phyloP scores from a whole-genome alignment of 2,797 vertebrate species.

The Denticeps clupeoides region DNA sequence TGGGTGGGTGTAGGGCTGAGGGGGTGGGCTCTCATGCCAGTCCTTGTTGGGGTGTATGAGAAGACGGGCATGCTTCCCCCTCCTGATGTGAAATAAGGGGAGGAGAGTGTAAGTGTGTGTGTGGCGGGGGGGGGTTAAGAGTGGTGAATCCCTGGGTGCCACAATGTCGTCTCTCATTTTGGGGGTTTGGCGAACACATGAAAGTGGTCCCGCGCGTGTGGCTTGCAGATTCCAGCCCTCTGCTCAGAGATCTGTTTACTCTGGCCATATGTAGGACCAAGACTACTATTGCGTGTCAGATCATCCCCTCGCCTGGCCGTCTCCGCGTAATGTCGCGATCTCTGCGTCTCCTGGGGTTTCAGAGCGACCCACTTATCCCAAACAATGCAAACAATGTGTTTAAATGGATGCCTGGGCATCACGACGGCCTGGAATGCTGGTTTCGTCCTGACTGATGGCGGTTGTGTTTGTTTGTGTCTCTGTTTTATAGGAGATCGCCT shows the following conservation, averaged over 20 bases:
- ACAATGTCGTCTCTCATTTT: conserved; percentile 33
- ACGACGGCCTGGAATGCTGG: too few relatives aligned
- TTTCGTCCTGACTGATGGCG: too few relatives aligned
- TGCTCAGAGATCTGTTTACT: conserved; percentile 28
- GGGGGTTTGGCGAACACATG: conserved; percentile 39
- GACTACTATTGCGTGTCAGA: too few relatives aligned
- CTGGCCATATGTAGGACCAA: conserved; percentile 36
- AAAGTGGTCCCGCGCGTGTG: conserved; percentile 22
- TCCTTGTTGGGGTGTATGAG: conserved; percentile 47
- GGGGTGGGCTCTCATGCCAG: conserved; percentile 24
- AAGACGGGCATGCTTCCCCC: conserved; percentile 26
- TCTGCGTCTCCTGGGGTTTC: too few relatives aligned
- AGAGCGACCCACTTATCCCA: too few relatives aligned
- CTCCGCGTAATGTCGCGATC: too few relatives aligned
- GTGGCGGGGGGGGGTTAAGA: conserved; percentile 36
- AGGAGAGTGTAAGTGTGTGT: conserved; percentile 29
- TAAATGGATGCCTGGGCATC: neutral
- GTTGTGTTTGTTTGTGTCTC: conserved; percentile 10
- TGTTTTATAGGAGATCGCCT: conserved; percentile 60
- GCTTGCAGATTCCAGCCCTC: conserved; percentile 38
- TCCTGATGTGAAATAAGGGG: conserved; percentile 37
- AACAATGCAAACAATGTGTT: too few relatives aligned
- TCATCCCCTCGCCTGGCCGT: too few relatives aligned
- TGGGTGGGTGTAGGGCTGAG: neutral
- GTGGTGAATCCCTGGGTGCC: too few relatives aligned